A percentile compares a stretch with the other conserved stretches of the same genome.
Evolutionary conservation across 1,140 invertebrate genomes (phyloP).

Genomic region (Drosophila yakuba): DNA sequence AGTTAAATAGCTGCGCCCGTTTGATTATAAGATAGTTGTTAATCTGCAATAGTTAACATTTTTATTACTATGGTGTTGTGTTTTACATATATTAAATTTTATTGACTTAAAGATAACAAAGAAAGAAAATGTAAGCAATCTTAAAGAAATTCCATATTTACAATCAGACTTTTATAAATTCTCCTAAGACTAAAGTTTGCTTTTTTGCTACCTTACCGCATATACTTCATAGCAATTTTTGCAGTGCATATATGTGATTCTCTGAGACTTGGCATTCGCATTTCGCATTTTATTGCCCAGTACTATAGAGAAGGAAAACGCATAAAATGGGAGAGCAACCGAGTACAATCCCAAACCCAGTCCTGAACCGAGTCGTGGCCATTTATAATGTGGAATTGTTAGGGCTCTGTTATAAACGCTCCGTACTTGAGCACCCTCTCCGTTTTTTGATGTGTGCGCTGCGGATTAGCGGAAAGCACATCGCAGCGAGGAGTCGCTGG

Average conservation of each 20-base stretch:
- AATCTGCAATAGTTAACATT: too few relatives aligned
- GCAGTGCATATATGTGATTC: conserved; percentile 40
- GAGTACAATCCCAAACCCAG: background rate
- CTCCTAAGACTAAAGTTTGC: background rate
- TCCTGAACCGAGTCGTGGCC: conserved; percentile 55
- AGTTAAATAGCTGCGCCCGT: too few relatives aligned
- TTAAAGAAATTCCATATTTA: too few relatives aligned
- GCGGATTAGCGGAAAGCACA: conserved; percentile 70
- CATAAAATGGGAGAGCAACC: conserved; percentile 68
- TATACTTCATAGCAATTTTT: background rate
- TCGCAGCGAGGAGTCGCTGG: conserved; percentile 17
- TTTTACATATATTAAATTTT: too few relatives aligned
- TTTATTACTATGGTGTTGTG: too few relatives aligned
- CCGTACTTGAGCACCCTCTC: conserved; percentile 62
- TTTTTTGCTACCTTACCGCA: background rate
- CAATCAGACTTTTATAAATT: too few relatives aligned
- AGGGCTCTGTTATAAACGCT: conserved; percentile 69
- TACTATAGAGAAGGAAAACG: conserved; percentile 61
- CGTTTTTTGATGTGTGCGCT: conserved; percentile 31
- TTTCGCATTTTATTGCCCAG: conserved; percentile 76
- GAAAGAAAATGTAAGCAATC: too few relatives aligned
- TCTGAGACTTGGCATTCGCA: conserved; percentile 73
- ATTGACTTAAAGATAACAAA: too few relatives aligned
- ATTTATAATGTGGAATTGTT: conserved; percentile 79
- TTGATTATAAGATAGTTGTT: too few relatives aligned